Percentiles rank a stretch among this genome's conserved stretches.
phyloP scores from a whole-genome alignment of 1,140 invertebrate genomes.

The Streblospio benedicti region DNA sequence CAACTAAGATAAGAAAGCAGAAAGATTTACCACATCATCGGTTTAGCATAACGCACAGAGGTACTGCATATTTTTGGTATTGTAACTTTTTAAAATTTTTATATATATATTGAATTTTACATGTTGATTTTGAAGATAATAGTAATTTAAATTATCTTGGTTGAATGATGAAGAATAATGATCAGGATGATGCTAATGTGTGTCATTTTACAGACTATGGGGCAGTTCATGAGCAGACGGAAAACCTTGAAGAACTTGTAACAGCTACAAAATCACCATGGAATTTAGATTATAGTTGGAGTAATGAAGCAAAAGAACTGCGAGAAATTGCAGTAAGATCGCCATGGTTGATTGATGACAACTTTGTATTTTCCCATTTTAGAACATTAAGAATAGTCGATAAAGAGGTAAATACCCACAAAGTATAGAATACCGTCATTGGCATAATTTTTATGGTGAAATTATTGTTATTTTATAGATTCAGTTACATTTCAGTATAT shows the following conservation, averaged over 20 bases:
- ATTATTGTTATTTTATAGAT: too few relatives aligned
- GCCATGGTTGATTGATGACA: slow-evolving; percentile 38
- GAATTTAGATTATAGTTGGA: slow-evolving; percentile 44
- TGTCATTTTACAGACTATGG: slow-evolving; percentile 30
- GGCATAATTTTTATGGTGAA: not conserved
- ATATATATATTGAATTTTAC: not conserved
- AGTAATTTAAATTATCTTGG: not conserved
- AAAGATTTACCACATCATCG: not conserved
- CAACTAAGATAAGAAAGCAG: not conserved
- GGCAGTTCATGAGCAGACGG: slow-evolving; percentile 34
- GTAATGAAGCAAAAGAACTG: slow-evolving; percentile 36
- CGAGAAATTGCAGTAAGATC: slow-evolving; percentile 40
- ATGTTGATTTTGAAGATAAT: not conserved
- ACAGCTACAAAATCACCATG: slow-evolving; percentile 37
- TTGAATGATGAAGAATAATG: not conserved
- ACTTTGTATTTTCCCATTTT: slow-evolving; percentile 39
- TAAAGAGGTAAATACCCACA: slow-evolving; percentile 30
- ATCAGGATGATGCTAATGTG: not conserved
- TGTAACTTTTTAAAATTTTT: not conserved
- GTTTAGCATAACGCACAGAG: not conserved
- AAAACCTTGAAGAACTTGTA: slow-evolving; percentile 37
- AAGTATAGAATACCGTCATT: not conserved
- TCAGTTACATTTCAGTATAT: too few relatives aligned
- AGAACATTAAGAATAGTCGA: slow-evolving; percentile 39
- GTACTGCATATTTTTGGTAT: not conserved